Percentiles rank a stretch among this genome's conserved stretches.
phyloP scores from a whole-genome alignment of 2,113 vertebrate genomes.

The Piprites chloris region DNA sequence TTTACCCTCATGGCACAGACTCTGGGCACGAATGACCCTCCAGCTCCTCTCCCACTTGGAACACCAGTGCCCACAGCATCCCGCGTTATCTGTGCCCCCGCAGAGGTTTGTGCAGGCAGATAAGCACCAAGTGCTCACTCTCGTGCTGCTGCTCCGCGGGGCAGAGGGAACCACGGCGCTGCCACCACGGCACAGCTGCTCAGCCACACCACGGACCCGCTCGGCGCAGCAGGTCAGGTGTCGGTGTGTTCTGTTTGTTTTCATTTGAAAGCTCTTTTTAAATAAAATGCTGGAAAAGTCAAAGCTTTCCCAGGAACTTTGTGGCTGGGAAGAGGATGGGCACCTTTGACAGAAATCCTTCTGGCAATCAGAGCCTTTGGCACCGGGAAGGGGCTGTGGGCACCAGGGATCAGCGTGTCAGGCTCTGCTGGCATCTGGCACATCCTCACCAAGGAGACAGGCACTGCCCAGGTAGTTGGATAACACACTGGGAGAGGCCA shows the following conservation, averaged over 20 bases:
- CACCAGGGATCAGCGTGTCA: fast-evolving
- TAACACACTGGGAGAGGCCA: fast-evolving
- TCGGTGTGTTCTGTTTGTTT: fast-evolving
- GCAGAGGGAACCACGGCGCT: neutral
- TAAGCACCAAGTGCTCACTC: neutral
- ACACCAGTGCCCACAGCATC: fast-evolving
- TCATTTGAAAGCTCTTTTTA: neutral
- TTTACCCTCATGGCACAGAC: neutral
- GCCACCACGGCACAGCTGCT: fast-evolving
- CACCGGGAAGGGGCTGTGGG: neutral
- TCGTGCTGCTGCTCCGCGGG: fast-evolving
- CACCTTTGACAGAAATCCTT: neutral
- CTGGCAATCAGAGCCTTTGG: neutral
- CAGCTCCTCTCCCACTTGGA: fast-evolving
- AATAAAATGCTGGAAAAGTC: neutral
- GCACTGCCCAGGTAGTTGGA: fast-evolving
- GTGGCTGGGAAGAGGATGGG: neutral
- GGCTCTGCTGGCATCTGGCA: neutral
- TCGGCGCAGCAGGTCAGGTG: fast-evolving
- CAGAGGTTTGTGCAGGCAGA: neutral
- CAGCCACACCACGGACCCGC: fast-evolving
- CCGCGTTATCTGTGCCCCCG: fast-evolving
- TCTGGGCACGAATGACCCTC: fast-evolving
- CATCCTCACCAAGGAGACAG: neutral
- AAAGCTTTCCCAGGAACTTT: neutral